Evolutionary conservation across 2,888 invertebrate genomes (phyloP).

Genomic region (Mylabris sibirica): DNA sequence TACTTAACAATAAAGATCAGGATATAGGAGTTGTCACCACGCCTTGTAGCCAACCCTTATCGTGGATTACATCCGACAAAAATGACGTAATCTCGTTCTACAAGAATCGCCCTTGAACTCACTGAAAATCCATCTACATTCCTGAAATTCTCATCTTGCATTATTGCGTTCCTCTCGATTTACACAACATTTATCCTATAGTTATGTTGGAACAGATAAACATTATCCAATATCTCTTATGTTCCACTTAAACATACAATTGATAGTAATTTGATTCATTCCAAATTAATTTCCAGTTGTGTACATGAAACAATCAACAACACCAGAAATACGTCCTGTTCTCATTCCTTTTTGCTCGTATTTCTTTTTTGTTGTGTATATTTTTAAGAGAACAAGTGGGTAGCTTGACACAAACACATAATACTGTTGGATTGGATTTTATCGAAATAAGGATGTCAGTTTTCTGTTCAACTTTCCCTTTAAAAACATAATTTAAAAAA

Average conservation of each 20-base stretch:
- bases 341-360: not conserved
- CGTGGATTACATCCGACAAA: not conserved
- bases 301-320: not conserved
- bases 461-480: not conserved
- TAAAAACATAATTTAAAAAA: not conserved
- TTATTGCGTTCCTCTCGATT: not conserved
- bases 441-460: not conserved
- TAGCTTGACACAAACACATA: not conserved
- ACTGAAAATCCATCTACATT: slow-evolving; percentile 14
- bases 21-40: slow-evolving; percentile 7
- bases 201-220: not conserved
- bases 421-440: not conserved
- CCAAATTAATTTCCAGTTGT: not conserved
- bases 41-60: not conserved
- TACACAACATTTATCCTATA: not conserved
- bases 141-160: not conserved
- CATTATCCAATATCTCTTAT: not conserved
- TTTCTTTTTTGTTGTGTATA: not conserved
- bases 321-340: not conserved
- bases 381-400: not conserved
- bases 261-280: not conserved
- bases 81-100: slow-evolving; percentile 15
- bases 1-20: not conserved
- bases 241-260: not conserved
- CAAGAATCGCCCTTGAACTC: slow-evolving; percentile 26